These are phyloP conservation scores for Eurosta solidaginis DNA, from an alignment of 1,140 invertebrate genomes.

Conservation along the genomic window DNA sequence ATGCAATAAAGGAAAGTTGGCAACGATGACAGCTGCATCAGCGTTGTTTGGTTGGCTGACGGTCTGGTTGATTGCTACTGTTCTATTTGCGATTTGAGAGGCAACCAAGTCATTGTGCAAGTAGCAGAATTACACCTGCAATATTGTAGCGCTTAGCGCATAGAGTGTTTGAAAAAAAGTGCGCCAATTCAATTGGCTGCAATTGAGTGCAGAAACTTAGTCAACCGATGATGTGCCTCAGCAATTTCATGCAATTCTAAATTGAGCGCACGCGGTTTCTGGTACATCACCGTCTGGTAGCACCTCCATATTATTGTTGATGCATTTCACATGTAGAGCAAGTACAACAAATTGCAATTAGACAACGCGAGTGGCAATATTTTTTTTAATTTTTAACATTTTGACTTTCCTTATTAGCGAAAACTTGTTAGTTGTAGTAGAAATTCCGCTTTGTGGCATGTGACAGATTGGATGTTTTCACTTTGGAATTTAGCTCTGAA, in stretches of 20 bases:
- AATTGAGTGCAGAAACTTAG: slow-evolving; percentile 9
- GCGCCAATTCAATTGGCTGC: background rate
- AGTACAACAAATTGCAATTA: slow-evolving; percentile 4
- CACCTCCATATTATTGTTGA: too few relatives aligned
- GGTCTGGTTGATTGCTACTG: background rate
- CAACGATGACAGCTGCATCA: background rate
- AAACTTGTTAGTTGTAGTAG: background rate
- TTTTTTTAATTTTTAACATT: background rate
- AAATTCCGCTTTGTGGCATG: slow-evolving; percentile 3
- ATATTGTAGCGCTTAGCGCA: background rate
- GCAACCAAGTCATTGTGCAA: background rate
- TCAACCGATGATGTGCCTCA: background rate
- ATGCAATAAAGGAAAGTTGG: background rate
- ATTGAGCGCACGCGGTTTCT: background rate
- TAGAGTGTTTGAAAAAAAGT: slow-evolving; percentile 22
- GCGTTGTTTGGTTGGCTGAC: background rate
- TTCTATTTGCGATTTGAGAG: background rate
- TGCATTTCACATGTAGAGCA: background rate
- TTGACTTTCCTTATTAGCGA: background rate
- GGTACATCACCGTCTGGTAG: too few relatives aligned
- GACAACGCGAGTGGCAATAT: background rate
- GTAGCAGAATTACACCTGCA: background rate
- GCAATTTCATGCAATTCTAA: slow-evolving; percentile 8
- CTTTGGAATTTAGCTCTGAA: background rate
- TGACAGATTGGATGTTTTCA: too few relatives aligned